Evolutionary conservation across 2,113 vertebrate genomes (phyloP).

Genomic region (Motacilla tschutschensis): DNA sequence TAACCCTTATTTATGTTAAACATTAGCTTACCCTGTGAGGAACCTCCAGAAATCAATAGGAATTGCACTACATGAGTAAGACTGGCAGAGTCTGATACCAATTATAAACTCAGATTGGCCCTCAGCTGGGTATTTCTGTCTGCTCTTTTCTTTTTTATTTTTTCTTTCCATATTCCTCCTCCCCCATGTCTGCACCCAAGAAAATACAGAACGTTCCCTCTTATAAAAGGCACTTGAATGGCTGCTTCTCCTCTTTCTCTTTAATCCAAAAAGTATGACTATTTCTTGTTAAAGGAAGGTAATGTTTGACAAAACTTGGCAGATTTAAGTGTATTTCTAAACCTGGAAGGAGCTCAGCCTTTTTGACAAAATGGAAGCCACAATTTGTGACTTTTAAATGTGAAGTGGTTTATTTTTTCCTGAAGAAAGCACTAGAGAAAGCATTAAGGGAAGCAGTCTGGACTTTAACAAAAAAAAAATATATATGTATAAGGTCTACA

Average conservation of each 20-base stretch:
- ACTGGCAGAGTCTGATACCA: constrained; percentile 20
- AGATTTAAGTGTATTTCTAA: constrained; percentile 61
- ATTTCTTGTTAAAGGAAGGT: constrained; percentile 58
- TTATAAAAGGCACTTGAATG: constrained; percentile 31
- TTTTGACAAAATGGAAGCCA: constrained; percentile 62
- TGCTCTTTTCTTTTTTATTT: neutral
- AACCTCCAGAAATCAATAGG: constrained; percentile 37
- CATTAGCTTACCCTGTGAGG: constrained; percentile 5
- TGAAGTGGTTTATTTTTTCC: constrained; percentile 49
- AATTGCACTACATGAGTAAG: neutral
- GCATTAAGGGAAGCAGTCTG: constrained; percentile 34
- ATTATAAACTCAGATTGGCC: constrained; percentile 2
- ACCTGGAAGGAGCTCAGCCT: constrained; percentile 55
- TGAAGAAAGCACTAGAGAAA: constrained; percentile 54
- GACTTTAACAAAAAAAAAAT: neutral
- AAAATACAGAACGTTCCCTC: constrained; percentile 24
- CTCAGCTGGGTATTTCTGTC: constrained; percentile 17
- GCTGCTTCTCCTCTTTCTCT: constrained; percentile 4
- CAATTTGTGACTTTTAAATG: constrained; percentile 64
- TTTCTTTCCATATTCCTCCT: constrained; percentile 3
- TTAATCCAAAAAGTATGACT: constrained; percentile 36
- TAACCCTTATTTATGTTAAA: constrained; percentile 29
- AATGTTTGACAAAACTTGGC: constrained; percentile 67
- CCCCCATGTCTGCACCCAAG: constrained; percentile 16
- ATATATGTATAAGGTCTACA: neutral